A percentile compares a stretch with the other conserved stretches of the same genome.
Evolutionary conservation across 2,888 invertebrate species (phyloP).

Genomic region (Limnephilus auricula): DNA sequence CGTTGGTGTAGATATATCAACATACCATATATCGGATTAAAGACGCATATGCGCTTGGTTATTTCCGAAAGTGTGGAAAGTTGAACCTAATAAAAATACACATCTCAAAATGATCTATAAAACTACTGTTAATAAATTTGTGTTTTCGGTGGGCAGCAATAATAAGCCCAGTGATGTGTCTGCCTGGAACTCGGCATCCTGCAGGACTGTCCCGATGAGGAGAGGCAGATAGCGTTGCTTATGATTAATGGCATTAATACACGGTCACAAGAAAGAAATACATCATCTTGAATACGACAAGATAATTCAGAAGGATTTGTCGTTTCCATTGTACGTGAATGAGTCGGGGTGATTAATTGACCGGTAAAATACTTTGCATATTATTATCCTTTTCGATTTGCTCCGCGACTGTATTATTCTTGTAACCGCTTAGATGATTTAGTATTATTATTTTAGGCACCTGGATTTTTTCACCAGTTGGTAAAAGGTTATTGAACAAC

Average conservation of each 20-base stretch:
- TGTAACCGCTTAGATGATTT: conserved; percentile 26
- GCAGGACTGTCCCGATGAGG: conserved; percentile 24
- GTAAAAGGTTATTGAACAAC: not conserved
- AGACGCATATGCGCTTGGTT: not conserved
- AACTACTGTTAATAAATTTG: not conserved
- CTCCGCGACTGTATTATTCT: not conserved
- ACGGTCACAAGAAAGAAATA: conserved; percentile 51
- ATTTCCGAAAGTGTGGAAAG: no score
- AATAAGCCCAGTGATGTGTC: not conserved
- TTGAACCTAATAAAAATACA: no score
- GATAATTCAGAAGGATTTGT: conserved; percentile 50
- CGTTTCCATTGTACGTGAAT: conserved; percentile 46
- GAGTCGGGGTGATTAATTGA: conserved; percentile 43
- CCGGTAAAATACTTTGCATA: conserved; percentile 44
- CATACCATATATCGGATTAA: not conserved
- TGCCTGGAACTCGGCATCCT: not conserved
- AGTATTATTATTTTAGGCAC: conserved; percentile 26
- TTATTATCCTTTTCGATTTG: conserved; percentile 20
- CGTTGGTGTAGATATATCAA: no score
- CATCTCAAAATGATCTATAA: no score
- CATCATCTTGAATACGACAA: conserved; percentile 45
- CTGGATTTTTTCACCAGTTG: conserved; percentile 7
- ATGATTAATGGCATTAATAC: conserved; percentile 59
- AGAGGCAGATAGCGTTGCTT: conserved; percentile 49
- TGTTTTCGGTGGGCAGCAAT: not conserved